Conservation (phyloP, 2,888 invertebrate species). For the Panzeria rudis region DNA sequence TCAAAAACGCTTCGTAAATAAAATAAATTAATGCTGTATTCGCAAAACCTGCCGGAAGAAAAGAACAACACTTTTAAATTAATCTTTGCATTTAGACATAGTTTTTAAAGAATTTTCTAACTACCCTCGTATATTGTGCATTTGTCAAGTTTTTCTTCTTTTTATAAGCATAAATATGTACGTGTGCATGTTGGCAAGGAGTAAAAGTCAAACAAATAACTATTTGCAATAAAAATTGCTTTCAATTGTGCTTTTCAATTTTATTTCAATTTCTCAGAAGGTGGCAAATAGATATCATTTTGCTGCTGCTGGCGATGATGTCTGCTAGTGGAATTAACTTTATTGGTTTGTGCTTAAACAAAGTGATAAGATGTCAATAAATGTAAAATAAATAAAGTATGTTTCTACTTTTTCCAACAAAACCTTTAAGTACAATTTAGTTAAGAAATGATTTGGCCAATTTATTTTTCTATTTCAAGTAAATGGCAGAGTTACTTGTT, state of each 20-base stretch:
- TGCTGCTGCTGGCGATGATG: slow-evolving; percentile 12
- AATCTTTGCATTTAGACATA: not conserved
- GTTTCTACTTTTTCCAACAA: not conserved
- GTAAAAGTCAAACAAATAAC: slow-evolving; percentile 57
- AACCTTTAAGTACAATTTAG: not conserved
- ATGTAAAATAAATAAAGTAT: slow-evolving; percentile 27
- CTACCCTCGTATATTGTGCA: slow-evolving; percentile 3
- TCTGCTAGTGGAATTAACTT: slow-evolving; percentile 36
- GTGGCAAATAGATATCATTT: not conserved
- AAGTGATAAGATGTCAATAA: slow-evolving; percentile 60
- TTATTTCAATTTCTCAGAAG: slow-evolving; percentile 50
- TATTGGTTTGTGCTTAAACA: slow-evolving; percentile 41
- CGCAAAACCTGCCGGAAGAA: too few species aligned
- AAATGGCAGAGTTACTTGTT: not conserved
- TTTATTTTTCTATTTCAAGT: not conserved
- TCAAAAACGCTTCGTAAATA: too few species aligned
- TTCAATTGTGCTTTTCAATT: slow-evolving; percentile 54
- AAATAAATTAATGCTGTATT: too few species aligned
- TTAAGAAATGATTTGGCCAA: not conserved
- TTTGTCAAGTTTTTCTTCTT: slow-evolving; percentile 11
- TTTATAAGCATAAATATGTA: slow-evolving; percentile 3
- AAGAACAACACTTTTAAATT: too few species aligned
- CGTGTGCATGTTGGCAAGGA: slow-evolving; percentile 1
- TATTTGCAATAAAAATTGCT: slow-evolving; percentile 61
- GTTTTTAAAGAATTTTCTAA: not conserved